Base-by-base conservation (phyloP, 1,140 invertebrate genomes). In the Drosophila quadrilineata region DNA sequence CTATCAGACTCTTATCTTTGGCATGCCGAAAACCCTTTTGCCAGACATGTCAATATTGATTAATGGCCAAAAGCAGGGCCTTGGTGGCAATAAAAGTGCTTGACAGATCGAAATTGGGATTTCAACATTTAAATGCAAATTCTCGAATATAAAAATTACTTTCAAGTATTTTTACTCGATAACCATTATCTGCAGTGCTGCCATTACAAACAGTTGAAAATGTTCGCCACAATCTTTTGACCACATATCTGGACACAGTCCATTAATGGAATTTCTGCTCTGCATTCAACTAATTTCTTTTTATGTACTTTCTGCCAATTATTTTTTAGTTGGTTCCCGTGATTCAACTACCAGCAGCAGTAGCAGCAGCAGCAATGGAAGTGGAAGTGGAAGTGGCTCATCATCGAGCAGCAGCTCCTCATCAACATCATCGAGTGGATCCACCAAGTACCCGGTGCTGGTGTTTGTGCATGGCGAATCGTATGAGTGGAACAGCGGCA, bases 381-480 rank as follows among this genome's bases (percentile, higher is more conserved):
- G 31, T 8, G 33, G 24, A n/a, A 50, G 33, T 2, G 36, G 60
- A 21, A 26, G 49, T 54, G 65, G 57, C 3, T 64, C 66, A 1
- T 50, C 67, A 9, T 59, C 70, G 6, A 43, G n/a, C n/a, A n/a
- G n/a, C n/a, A n/a, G 56, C 1, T 72, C 71, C 0, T 59, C 68
- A 8, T 72, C 75, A 3, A 70, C 66, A 0, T 64, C 68, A 2
- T 67, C 75, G 21, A 40, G 66, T 26, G 65, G 80, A 9, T 63
- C 73, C 91, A 90, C 43, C 72, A 93, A 92, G 89, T 95, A 95
- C 89, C 96, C 97, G 0, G 97, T 98, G 16, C 93, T 99, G 89
- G 95, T 99, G 6, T 98, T 97, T 92, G 95, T 99, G 40, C 97
- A 99, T 87, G 98, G 98, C 0, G 97, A 98, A 90, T 98, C 96